Percentiles rank a stretch among this genome's conserved stretches.
Conservation (phyloP, 2,113 vertebrate genomes). For the Rhineura floridana region DNA sequence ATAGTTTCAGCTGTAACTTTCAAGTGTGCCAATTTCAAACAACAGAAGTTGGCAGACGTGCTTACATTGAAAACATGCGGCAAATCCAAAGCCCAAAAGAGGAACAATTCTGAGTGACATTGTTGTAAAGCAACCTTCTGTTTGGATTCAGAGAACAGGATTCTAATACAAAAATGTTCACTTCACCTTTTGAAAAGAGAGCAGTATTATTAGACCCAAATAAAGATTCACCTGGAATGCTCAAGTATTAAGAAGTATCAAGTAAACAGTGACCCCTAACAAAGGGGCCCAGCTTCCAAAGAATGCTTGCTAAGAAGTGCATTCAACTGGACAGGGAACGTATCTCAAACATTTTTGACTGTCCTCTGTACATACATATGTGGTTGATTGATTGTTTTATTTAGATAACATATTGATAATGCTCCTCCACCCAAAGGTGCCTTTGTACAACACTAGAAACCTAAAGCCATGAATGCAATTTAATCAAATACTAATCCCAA, state of each 20-base stretch:
- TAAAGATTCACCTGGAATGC: background rate
- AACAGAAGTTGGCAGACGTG: constrained; percentile 37
- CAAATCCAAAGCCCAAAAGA: constrained; percentile 28
- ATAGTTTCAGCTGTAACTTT: constrained; percentile 67
- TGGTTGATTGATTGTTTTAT: background rate
- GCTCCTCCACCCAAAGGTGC: no score
- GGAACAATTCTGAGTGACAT: constrained; percentile 39
- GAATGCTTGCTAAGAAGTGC: background rate
- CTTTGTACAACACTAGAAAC: background rate
- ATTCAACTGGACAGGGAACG: background rate
- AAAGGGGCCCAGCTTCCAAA: accelerated
- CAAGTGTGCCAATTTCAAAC: constrained; percentile 50
- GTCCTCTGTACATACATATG: background rate
- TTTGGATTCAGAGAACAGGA: constrained; percentile 15
- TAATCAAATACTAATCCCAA: background rate
- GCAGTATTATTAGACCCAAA: constrained; percentile 15
- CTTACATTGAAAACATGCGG: constrained; percentile 38
- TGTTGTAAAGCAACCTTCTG: constrained; percentile 29
- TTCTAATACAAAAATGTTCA: constrained; percentile 32
- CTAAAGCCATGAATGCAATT: background rate
- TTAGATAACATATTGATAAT: background rate
- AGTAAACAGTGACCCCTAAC: background rate
- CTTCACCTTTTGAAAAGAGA: constrained; percentile 26
- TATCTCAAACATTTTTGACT: background rate
- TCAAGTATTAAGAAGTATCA: background rate